These are phyloP conservation scores for Labeo calbasu DNA, from an alignment of 2,797 vertebrate genomes.

Conservation along the genomic window DNA sequence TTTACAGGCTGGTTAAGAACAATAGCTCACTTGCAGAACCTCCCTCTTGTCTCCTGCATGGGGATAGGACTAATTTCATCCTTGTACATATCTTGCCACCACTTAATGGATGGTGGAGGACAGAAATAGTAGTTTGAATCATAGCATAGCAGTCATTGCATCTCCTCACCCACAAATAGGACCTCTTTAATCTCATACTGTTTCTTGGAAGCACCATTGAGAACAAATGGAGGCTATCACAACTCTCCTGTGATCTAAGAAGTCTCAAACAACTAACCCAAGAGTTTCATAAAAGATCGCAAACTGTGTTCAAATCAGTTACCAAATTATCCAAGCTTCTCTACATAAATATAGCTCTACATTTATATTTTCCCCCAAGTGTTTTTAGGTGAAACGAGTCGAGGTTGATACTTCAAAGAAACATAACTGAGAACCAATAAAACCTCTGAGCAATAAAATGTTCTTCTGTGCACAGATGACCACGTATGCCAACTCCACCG, in stretches of 20 bases:
- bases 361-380: background rate
- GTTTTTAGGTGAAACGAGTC: constrained; percentile 2
- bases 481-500: constrained; percentile 64
- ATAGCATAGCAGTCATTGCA: background rate
- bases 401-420: constrained; percentile 7
- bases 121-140: background rate
- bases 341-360: background rate
- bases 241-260: background rate
- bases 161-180: background rate
- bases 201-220: background rate
- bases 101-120: constrained; percentile 27
- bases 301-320: background rate
- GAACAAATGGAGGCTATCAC: background rate
- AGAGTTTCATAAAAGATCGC: background rate
- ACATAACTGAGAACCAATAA: constrained; percentile 1
- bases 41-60: constrained; percentile 44
- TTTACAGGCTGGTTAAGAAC: constrained; percentile 61
- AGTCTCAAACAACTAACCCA: background rate
- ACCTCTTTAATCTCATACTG: background rate
- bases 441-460: constrained; percentile 11
- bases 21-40: constrained; percentile 57
- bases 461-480: constrained; percentile 55
- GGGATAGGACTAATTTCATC: constrained; percentile 51
- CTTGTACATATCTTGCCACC: constrained; percentile 34
- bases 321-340: background rate